Percentiles rank a stretch among this genome's conserved stretches.
These are phyloP conservation scores for Sciaenops ocellatus DNA, from an alignment of 2,797 vertebrate genomes.

Conservation along the genomic window DNA sequence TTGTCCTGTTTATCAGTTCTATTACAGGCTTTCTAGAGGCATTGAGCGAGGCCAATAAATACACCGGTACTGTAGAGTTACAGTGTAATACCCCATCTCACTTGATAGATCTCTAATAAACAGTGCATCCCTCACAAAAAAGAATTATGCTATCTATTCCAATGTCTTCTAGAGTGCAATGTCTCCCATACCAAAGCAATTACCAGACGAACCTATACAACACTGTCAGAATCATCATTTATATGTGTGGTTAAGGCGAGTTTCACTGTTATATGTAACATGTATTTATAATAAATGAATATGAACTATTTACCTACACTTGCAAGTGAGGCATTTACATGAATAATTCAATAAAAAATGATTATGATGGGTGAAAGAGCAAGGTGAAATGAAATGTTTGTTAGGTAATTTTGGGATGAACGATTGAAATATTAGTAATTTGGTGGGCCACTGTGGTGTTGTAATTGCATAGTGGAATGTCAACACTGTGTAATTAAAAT, in stretches of 20 bases:
- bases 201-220: constrained; percentile 44
- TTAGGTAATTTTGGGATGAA: neutral
- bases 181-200: constrained; percentile 63
- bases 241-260: constrained; percentile 7
- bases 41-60: constrained; percentile 77
- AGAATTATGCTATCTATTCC: constrained; percentile 80
- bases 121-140: constrained; percentile 72
- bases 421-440: constrained; percentile 3
- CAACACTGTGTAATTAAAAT: neutral
- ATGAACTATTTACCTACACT: neutral
- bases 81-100: constrained; percentile 66
- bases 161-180: constrained; percentile 59
- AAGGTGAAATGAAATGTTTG: neutral
- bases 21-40: constrained; percentile 78
- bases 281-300: constrained; percentile 22
- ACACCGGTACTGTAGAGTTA: constrained; percentile 70
- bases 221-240: constrained; percentile 46
- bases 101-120: constrained; percentile 83
- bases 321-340: constrained; percentile 3
- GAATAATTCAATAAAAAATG: constrained; percentile 7
- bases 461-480: neutral
- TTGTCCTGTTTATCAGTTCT: constrained; percentile 84
- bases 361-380: neutral
- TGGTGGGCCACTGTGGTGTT: neutral
- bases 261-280: constrained; percentile 10